Conservation (phyloP, 2,113 vertebrate species). For the Crypturellus undulatus region DNA sequence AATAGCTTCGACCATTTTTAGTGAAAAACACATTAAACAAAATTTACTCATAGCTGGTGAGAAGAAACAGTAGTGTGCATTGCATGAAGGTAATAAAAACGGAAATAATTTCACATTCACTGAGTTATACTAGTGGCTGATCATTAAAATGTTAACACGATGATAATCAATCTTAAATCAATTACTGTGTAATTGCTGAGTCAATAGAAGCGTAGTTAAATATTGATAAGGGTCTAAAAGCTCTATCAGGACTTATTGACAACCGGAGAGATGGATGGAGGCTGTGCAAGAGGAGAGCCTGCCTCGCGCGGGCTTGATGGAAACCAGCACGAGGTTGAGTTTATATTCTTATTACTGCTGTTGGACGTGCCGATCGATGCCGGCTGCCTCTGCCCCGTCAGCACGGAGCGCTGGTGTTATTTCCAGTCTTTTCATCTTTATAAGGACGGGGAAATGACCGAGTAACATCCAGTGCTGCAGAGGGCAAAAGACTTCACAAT, state of each 20-base stretch:
- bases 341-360: slow-evolving; percentile 71
- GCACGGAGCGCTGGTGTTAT: neutral
- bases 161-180: slow-evolving; percentile 90
- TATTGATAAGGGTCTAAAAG: slow-evolving; percentile 89
- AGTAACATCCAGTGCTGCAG: neutral
- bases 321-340: slow-evolving; percentile 57
- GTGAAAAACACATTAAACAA: neutral
- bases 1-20: neutral
- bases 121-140: slow-evolving; percentile 42
- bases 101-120: slow-evolving; percentile 44
- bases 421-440: slow-evolving; percentile 32
- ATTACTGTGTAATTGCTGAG: slow-evolving; percentile 87
- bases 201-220: slow-evolving; percentile 86
- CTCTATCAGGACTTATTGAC: slow-evolving; percentile 82
- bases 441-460: neutral
- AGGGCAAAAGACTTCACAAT: neutral
- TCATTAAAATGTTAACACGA: slow-evolving; percentile 72
- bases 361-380: slow-evolving; percentile 55
- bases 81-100: neutral
- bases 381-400: slow-evolving; percentile 52
- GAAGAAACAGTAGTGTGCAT: neutral
- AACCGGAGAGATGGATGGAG: slow-evolving; percentile 78
- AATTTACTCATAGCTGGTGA: neutral
- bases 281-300: slow-evolving; percentile 22
- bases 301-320: slow-evolving; percentile 56